phyloP scores from a whole-genome alignment of 2,797 vertebrate genomes.

The Odontamblyopus rebecca region DNA sequence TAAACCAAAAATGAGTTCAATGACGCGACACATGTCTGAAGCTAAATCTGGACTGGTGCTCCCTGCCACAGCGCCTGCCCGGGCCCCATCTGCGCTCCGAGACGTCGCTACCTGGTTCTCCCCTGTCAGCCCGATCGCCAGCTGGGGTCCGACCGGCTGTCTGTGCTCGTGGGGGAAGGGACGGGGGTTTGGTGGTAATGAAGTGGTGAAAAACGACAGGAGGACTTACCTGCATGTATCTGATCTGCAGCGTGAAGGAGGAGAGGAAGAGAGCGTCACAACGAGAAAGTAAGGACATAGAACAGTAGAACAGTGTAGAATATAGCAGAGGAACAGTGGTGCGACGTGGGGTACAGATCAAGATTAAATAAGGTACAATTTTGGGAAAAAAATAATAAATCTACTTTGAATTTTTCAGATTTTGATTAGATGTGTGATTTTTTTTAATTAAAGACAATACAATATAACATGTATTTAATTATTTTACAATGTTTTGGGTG shows the following conservation, averaged over 20 bases:
- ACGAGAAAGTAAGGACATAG: neutral
- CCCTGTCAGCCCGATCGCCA: slow-evolving; percentile 50
- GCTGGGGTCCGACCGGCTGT: slow-evolving; percentile 46
- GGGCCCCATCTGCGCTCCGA: slow-evolving; percentile 44
- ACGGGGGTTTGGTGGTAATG: slow-evolving; percentile 36
- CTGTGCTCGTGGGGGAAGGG: slow-evolving; percentile 32
- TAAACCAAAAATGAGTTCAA: slow-evolving; percentile 25
- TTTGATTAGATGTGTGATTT: too few relatives aligned
- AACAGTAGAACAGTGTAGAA: neutral
- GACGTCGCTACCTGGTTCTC: slow-evolving; percentile 35
- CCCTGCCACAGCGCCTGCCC: slow-evolving; percentile 13
- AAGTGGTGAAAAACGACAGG: slow-evolving; percentile 37
- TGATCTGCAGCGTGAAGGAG: slow-evolving; percentile 91
- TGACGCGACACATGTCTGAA: slow-evolving; percentile 16
- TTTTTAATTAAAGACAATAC: too few relatives aligned
- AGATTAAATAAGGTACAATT: too few relatives aligned
- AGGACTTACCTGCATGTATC: slow-evolving; percentile 96
- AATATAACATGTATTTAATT: too few relatives aligned
- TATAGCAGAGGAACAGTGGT: too few relatives aligned
- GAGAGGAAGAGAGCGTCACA: slow-evolving; percentile 66
- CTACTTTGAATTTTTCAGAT: too few relatives aligned
- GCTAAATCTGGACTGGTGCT: neutral
- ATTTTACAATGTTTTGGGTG: too few relatives aligned
- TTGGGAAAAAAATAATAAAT: too few relatives aligned
- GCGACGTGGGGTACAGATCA: too few relatives aligned